A percentile compares a stretch with the other conserved stretches of the same genome.
These are phyloP conservation scores for Troides aeacus DNA, from an alignment of 2,888 invertebrate species.

Conservation along the genomic window DNA sequence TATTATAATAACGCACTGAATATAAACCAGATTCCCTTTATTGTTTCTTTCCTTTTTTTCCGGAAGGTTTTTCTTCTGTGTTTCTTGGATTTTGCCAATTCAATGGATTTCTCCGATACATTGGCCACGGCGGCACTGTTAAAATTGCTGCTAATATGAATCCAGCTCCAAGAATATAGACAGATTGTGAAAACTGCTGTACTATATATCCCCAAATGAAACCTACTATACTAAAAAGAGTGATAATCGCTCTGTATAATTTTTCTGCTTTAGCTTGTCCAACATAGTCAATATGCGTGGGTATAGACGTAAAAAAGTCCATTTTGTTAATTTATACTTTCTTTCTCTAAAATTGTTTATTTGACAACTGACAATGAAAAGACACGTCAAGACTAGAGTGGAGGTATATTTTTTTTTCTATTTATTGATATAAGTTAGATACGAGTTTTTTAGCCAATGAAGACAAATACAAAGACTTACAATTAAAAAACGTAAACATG, in stretches of 20 bases:
- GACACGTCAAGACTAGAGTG: constrained; percentile 21
- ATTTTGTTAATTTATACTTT: constrained; percentile 43
- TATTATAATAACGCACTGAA: constrained; percentile 33
- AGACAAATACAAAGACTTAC: no score
- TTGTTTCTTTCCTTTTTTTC: constrained; percentile 79
- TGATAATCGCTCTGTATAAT: constrained; percentile 92
- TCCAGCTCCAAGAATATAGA: constrained; percentile 95
- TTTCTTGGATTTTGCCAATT: constrained; percentile 91
- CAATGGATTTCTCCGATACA: constrained; percentile 92
- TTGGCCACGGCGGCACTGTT: constrained; percentile 97
- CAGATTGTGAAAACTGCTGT: constrained; percentile 97
- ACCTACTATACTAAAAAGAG: constrained; percentile 94
- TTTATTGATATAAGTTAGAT: no score
- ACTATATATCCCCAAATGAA: constrained; percentile 95
- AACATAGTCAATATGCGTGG: constrained; percentile 86
- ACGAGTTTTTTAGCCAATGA: neutral
- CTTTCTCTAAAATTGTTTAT: neutral
- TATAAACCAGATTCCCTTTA: neutral
- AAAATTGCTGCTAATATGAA: constrained; percentile 91
- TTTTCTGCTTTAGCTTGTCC: constrained; percentile 95
- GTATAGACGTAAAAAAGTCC: constrained; percentile 74
- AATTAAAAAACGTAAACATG: no score
- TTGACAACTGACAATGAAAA: constrained; percentile 6
- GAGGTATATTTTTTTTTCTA: no score
- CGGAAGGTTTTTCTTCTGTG: constrained; percentile 66